A percentile compares a stretch with the other conserved stretches of the same genome.
Evolutionary conservation across 2,797 vertebrate species (phyloP).

Genomic region (Crocodylus rhombifer): DNA sequence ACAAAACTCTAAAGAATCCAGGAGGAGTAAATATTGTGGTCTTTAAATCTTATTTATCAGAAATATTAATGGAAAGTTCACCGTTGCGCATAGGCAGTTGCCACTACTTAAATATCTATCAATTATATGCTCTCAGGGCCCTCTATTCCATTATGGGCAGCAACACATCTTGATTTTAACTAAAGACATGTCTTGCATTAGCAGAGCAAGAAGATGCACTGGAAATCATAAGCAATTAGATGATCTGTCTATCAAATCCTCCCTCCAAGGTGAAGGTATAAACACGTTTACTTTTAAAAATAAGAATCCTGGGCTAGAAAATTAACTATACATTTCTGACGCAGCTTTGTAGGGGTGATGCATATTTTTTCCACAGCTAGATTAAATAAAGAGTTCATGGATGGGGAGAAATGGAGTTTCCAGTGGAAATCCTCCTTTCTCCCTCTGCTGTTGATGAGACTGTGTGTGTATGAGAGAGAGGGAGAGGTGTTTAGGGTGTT

Average conservation of each 20-base stretch:
- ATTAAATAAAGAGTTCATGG: background rate
- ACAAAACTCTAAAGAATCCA: background rate
- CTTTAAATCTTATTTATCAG: background rate
- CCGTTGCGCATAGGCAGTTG: background rate
- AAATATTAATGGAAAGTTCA: background rate
- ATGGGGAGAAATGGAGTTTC: background rate
- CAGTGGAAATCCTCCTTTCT: background rate
- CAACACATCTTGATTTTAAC: background rate
- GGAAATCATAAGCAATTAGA: background rate
- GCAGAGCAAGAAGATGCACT: too few species aligned
- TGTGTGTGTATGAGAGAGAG: too few species aligned
- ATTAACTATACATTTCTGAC: background rate
- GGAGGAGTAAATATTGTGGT: background rate
- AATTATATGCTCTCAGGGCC: background rate
- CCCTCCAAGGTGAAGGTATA: background rate
- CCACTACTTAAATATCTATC: background rate
- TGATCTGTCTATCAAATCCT: background rate
- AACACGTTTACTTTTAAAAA: background rate
- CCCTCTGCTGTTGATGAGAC: too few species aligned
- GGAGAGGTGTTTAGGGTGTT: too few species aligned
- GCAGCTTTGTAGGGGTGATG: background rate
- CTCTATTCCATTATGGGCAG: background rate
- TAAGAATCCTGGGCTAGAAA: background rate
- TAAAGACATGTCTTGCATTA: background rate
- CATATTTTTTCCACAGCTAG: background rate